Percentiles rank a stretch among this genome's conserved stretches.
Evolutionary conservation across 2,888 invertebrate species (phyloP).

Genomic region (Eupsilia transversa): DNA sequence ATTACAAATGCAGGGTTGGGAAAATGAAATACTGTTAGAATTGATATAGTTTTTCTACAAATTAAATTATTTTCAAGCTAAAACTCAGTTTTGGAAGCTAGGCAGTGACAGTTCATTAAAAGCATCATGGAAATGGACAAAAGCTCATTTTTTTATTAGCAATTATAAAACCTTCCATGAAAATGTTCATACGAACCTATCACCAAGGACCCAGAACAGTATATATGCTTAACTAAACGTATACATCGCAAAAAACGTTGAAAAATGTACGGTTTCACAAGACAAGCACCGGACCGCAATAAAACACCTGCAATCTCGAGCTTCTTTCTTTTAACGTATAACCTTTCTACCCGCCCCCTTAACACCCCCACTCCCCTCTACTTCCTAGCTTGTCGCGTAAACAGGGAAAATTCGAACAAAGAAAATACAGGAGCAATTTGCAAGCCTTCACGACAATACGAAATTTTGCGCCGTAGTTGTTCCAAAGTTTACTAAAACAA

Average conservation of each 20-base stretch:
- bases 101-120: no score
- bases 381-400: constrained; percentile 67
- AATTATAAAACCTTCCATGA: not conserved
- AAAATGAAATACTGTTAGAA: not conserved
- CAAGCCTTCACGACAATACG: constrained; percentile 63
- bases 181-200: not conserved
- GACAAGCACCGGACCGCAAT: constrained; percentile 75
- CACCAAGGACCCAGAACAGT: not conserved
- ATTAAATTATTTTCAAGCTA: no score
- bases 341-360: constrained; percentile 53
- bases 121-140: no score
- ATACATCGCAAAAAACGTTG: constrained; percentile 61
- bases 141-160: no score
- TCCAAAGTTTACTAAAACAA: constrained; percentile 53
- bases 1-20: constrained; percentile 12
- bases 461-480: constrained; percentile 61
- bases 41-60: no score
- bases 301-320: constrained; percentile 75
- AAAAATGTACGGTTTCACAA: constrained; percentile 72
- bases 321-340: constrained; percentile 69
- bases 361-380: constrained; percentile 36
- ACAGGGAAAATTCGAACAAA: constrained; percentile 69
- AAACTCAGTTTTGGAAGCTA: no score
- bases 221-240: constrained; percentile 52
- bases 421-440: constrained; percentile 67